Evolutionary conservation across 2,113 vertebrate genomes (phyloP).

Genomic region (Phycodurus eques): DNA sequence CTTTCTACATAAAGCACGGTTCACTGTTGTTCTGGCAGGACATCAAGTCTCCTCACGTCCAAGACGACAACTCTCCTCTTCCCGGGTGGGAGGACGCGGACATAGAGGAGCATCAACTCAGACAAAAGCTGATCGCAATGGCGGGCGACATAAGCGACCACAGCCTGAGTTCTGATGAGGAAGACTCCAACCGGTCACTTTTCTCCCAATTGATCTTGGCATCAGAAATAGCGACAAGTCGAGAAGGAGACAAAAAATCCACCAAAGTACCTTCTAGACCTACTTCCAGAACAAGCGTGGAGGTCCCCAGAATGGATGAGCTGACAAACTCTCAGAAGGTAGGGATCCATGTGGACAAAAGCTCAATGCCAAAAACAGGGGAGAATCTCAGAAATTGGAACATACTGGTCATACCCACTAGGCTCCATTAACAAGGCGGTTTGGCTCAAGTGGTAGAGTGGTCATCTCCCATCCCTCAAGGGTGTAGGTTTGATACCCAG

Average conservation of each 20-base stretch:
- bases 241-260: constrained; percentile 12
- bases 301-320: constrained; percentile 14
- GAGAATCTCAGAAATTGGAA: background rate
- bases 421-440: too few relatives aligned
- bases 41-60: constrained; percentile 21
- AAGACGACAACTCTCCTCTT: constrained; percentile 58
- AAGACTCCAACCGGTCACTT: constrained; percentile 45
- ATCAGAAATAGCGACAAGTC: constrained; percentile 38
- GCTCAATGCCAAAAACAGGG: background rate
- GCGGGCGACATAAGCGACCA: constrained; percentile 83
- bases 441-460: too few relatives aligned
- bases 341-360: background rate
- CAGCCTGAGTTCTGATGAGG: constrained; percentile 80
- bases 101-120: constrained; percentile 78
- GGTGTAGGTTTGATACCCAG: too few relatives aligned
- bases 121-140: constrained; percentile 79
- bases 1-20: background rate
- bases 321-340: constrained; percentile 39
- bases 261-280: constrained; percentile 40
- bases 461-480: too few relatives aligned
- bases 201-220: constrained; percentile 27
- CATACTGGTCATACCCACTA: too few relatives aligned
- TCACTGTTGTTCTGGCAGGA: constrained; percentile 3
- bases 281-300: constrained; percentile 34
- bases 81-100: constrained; percentile 56